Base-by-base conservation (phyloP, 2,888 invertebrate species). In the Caenorhabditis afra region DNA sequence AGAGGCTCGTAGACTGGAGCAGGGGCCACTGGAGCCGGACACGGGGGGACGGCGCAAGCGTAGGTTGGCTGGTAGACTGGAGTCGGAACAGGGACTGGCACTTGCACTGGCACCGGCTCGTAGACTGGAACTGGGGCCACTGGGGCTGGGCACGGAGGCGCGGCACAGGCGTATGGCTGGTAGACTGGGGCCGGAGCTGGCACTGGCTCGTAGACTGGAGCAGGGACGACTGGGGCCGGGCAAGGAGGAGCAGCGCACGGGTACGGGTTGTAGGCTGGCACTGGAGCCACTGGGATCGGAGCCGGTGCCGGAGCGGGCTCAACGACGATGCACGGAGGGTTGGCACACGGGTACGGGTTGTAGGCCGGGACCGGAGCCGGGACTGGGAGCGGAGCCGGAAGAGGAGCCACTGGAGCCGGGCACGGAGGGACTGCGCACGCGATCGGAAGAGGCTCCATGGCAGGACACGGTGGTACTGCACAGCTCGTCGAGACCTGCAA, bases 281-380 rank as follows among this genome's bases (percentile, higher is more conserved):
- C 47, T 53, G 62, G 77, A 14, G 61, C 47, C 29, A 41, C 47
- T 45, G 62, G 77, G 14, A 67, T 49, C 20, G 74, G 71, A 45
- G 66, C 61, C 49, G 75, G 76, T 7, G 22, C 75, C 41, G 81
- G 79, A 4, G 62, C 44, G 1, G 82, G 82, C 55, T 75, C 81
- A 18, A 79, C 79, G 18, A 70, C 68, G 50, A 71, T 65, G 47
- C 80, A 79, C 10, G 82, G 81, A n/a, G 82, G 80, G 11, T 71
- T 66, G 52, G 81, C 73, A n/a, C 78, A 75, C 23, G 74, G 73
- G 41, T 76, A 75, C n/a, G 79, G 80, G 35, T 76, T 68, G 57
- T 67, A 77, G 37, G 70, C 76, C 49, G 79, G 83, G n/a, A 64
- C 74, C 22, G 76, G 76, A 11, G 64, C 55, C n/a, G 78, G 80